Percentiles rank a stretch among this genome's conserved stretches.
phyloP scores from a whole-genome alignment of 2,888 invertebrate species.

The Clitarchus hookeri region DNA sequence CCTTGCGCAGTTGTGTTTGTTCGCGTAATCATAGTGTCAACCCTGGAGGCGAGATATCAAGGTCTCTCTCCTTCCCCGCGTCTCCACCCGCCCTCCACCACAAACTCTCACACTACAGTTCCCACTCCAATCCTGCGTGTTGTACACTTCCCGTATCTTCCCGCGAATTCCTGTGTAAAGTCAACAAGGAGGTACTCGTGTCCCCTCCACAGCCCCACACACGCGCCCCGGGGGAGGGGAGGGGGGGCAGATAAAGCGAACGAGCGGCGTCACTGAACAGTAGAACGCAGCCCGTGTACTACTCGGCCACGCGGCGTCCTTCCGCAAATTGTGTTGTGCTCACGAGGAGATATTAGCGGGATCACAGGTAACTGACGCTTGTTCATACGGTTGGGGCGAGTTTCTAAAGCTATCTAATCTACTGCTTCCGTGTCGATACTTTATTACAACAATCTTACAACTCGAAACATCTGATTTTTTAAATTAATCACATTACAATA shows the following conservation, averaged over 20 bases:
- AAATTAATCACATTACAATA: too few relatives aligned
- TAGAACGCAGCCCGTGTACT: neutral
- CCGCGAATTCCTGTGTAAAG: conserved; percentile 27
- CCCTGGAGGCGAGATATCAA: conserved; percentile 23
- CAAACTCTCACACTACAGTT: neutral
- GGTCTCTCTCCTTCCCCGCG: conserved; percentile 3
- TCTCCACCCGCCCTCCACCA: neutral
- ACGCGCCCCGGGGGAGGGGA: too few relatives aligned
- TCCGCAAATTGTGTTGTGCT: neutral
- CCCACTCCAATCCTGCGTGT: conserved; percentile 2
- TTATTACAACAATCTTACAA: too few relatives aligned
- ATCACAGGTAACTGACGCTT: neutral
- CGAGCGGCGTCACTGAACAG: neutral
- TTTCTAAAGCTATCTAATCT: too few relatives aligned
- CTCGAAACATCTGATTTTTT: too few relatives aligned
- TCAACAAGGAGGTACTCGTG: conserved; percentile 20
- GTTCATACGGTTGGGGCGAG: too few relatives aligned
- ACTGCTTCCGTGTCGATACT: too few relatives aligned
- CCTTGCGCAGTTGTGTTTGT: conserved; percentile 20
- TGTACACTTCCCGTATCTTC: neutral
- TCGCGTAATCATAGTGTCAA: conserved; percentile 21
- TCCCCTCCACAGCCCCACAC: neutral
- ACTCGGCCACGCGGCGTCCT: neutral
- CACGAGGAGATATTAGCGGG: neutral
- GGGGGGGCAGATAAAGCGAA: neutral